Conservation (phyloP, 2,797 vertebrate genomes). For the Vireo griseus region DNA sequence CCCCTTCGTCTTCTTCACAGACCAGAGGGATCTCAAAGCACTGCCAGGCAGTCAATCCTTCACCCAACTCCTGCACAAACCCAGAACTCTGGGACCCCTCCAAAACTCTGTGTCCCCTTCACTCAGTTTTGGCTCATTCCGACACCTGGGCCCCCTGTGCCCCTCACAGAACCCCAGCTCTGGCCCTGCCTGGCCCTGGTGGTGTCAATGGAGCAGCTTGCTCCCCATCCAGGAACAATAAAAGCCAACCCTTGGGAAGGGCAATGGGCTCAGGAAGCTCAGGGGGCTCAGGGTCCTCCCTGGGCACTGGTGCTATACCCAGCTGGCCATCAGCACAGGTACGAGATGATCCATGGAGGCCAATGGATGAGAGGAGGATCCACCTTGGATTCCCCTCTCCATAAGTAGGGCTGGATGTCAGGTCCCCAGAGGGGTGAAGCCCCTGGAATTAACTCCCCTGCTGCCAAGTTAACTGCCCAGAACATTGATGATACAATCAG, state of each 20-base stretch:
- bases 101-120: neutral
- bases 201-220: slow-evolving; percentile 2
- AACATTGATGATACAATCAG: slow-evolving; percentile 44
- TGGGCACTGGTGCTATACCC: fast-evolving
- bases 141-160: neutral
- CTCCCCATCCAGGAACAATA: neutral
- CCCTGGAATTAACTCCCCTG: neutral
- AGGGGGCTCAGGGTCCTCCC: too few species aligned
- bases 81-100: neutral
- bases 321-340: neutral
- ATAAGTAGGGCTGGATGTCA: neutral
- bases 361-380: neutral
- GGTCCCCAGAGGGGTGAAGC: neutral
- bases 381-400: neutral
- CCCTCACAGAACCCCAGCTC: neutral
- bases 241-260: neutral
- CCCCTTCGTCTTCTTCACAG: fast-evolving
- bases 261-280: fast-evolving
- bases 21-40: fast-evolving
- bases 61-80: neutral
- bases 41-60: fast-evolving
- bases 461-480: slow-evolving; percentile 55
- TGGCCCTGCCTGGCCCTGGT: neutral
- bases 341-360: neutral
- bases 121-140: neutral